A percentile compares a stretch with the other conserved stretches of the same genome.
Evolutionary conservation across 2,113 vertebrate species (phyloP).

Genomic region (Oophaga pumilio): DNA sequence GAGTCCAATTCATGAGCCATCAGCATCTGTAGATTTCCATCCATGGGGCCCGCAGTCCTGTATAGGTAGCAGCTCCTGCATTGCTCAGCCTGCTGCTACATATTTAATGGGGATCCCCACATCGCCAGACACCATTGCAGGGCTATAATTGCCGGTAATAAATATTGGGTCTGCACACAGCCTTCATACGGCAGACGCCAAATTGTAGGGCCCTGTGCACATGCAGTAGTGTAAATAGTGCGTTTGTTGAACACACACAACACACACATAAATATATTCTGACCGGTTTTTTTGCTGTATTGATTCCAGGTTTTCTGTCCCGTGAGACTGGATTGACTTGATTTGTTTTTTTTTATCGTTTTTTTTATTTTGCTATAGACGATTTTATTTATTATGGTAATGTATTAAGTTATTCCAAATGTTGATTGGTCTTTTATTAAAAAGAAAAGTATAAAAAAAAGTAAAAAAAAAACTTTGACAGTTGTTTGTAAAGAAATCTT

Average conservation of each 20-base stretch:
- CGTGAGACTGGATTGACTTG: conserved; percentile 83
- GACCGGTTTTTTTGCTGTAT: conserved; percentile 91
- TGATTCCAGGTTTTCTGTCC: conserved; percentile 81
- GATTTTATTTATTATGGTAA: conserved; percentile 86
- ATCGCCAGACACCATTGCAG: conserved; percentile 57
- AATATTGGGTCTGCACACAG: not conserved
- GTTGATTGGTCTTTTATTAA: conserved; percentile 97
- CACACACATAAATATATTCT: conserved; percentile 87
- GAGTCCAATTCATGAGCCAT: conserved; percentile 21
- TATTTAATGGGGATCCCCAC: conserved; percentile 95
- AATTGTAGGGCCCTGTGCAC: not conserved
- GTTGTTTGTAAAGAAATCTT: conserved; percentile 76
- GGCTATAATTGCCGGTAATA: not conserved
- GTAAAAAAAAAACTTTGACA: conserved; percentile 75
- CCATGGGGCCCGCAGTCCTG: not conserved
- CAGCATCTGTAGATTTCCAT: conserved; percentile 78
- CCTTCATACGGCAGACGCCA: not conserved
- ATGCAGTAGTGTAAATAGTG: conserved; percentile 88
- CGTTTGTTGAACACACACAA: conserved; percentile 84
- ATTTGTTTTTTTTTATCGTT: conserved; percentile 68
- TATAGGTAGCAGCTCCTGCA: conserved; percentile 55
- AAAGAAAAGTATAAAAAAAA: conserved; percentile 73
- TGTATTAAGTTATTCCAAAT: conserved; percentile 93
- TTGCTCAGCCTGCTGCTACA: conserved; percentile 84
- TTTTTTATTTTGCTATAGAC: conserved; percentile 70